Percentiles rank a stretch among this genome's conserved stretches.
phyloP scores from a whole-genome alignment of 2,888 invertebrate genomes.

The Idaea straminata region DNA sequence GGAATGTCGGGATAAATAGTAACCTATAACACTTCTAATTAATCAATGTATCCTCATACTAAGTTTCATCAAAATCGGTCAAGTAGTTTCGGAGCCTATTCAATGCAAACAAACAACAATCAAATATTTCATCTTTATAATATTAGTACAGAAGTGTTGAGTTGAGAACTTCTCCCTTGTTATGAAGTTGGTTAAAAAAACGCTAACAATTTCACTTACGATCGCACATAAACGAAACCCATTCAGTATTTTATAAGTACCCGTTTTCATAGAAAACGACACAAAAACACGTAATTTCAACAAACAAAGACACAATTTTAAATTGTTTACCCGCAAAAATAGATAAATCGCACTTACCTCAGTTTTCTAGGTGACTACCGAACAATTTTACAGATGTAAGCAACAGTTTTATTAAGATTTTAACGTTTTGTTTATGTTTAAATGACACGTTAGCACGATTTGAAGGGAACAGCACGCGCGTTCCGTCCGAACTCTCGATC shows the following conservation, averaged over 20 bases:
- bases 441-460: conserved; percentile 40
- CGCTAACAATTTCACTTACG: conserved; percentile 11
- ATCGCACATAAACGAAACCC: conserved; percentile 7
- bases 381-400: not conserved
- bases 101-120: no score
- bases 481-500: conserved; percentile 37
- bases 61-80: no score
- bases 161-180: no score
- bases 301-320: conserved; percentile 9
- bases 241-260: conserved; percentile 10
- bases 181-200: not conserved
- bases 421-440: conserved; percentile 20
- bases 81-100: no score
- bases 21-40: no score
- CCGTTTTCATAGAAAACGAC: not conserved
- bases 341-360: conserved; percentile 17
- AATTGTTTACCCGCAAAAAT: not conserved
- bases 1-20: no score
- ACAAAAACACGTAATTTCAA: not conserved
- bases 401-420: not conserved
- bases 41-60: no score
- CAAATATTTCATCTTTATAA: no score
- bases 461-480: conserved; percentile 1
- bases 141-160: no score
- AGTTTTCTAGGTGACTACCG: conserved; percentile 2